Evolutionary conservation across 2,113 vertebrate species (phyloP), one percentile per base, ranked within the genome.

Genomic region (Leptocoma aspasia): DNA sequence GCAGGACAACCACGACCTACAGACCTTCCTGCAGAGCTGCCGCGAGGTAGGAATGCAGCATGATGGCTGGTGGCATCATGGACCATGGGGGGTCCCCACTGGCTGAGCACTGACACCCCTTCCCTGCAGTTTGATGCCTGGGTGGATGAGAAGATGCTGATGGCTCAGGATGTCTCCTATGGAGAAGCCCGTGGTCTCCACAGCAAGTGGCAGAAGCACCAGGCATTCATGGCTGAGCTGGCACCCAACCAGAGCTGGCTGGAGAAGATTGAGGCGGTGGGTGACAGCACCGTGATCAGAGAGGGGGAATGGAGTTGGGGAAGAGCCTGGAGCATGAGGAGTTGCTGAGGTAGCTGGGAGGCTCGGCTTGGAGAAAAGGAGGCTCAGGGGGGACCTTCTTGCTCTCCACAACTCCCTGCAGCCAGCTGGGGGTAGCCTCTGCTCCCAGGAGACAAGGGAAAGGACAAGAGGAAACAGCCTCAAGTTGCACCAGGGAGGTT

Each of bases 121-220:
- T 45, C 1, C 57, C 95, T 39, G 16, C 96, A 99, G 99, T 98
- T 99, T 49, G 98, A 98, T 1, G 93, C 99, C 30, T 99, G 99
- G 99, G 98, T 99, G 98, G 99, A 99, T 39, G 99, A 99, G 97
- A 99, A 99, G 98, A 98, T 99, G 98, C 98, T 99, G 96, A 99
- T 98, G 1, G 99, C 98, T 15, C 99, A 99, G 96, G 99, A 99
- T 39, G 97, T 97, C 15, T 99, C 99, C n/a, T 99, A 99, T 6
- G 98, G 99, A 1, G 99, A 98, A 77, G 98, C 98, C 31, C 98
- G 98, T 27, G 99, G 99, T 91, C 98, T 99, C 52, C 99, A 99
- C 85, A 98, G 98, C 98, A 99, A 98, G 77, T 99, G 99, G 99
- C 98, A 99, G 81, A 99, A 99, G 91, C 99, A 99, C 91, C 99